phyloP scores from a whole-genome alignment of 2,113 vertebrate genomes.

The Cygnus buccinator region DNA sequence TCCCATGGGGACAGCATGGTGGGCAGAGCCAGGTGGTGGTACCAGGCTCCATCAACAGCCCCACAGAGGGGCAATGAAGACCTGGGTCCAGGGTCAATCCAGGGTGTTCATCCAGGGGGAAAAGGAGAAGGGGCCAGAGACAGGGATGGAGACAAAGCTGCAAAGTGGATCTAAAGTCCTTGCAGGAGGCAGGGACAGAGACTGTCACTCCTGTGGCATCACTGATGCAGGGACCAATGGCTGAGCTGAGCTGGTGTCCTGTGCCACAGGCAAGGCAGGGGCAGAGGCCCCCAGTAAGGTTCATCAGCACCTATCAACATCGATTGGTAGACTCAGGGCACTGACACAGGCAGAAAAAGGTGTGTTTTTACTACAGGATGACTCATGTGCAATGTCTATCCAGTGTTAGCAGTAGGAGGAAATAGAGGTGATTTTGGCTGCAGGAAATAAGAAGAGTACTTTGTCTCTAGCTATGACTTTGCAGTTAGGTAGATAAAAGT shows the following conservation, averaged over 20 bases:
- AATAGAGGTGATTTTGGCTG: neutral
- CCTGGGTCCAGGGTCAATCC: neutral
- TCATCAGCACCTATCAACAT: neutral
- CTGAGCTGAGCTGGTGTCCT: neutral
- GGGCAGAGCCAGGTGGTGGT: neutral
- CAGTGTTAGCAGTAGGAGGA: neutral
- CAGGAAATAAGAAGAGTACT: neutral
- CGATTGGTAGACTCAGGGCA: neutral
- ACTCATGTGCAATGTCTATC: neutral
- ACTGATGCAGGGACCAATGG: neutral
- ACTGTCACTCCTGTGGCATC: neutral
- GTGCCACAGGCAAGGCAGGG: neutral
- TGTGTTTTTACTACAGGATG: neutral
- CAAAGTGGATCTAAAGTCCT: neutral
- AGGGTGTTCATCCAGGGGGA: neutral
- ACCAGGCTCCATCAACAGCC: neutral
- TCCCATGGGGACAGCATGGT: neutral
- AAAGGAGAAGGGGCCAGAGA: neutral
- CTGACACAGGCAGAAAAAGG: neutral
- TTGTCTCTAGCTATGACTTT: neutral
- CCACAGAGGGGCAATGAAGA: neutral
- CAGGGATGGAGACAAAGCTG: neutral
- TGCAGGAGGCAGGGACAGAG: neutral
- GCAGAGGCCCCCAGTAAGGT: neutral
- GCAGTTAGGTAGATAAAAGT: neutral